Evolutionary conservation across 2,888 invertebrate genomes (phyloP), one percentile per base, ranked within the genome.

Genomic region (Julus scandinavius): DNA sequence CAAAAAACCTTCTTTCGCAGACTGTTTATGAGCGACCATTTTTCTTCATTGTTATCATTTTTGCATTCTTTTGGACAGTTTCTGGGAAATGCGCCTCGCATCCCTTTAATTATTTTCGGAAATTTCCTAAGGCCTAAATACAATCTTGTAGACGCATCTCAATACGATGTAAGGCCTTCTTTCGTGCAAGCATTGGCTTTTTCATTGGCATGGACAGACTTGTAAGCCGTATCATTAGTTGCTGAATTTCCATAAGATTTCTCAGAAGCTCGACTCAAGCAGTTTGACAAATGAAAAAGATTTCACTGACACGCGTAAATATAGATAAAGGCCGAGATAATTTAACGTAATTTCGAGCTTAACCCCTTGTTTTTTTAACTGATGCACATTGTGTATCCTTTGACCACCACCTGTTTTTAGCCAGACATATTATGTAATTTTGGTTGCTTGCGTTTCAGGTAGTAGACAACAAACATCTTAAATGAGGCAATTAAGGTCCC

Each of bases 21-120:
- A 72, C 72, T 72, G 72, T 72, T 72, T 72, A 72, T 72, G 72
- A 72, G 72, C 72, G 72, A 72, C 72, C 72, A 72, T 72, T 72
- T 72, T 72, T 72, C 72, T 72, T 72, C 72, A 72, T 72, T 72
- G 72, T 72, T 72, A 72, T 72, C 72, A 72, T 72, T 72, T 72
- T 72, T 72, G 72, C 20, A 72, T 72, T 72, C 72, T 72, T 72
- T 72, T 20, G 29, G 29, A 29, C 29, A 72, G 72, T 29, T 72
- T 72, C 72, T 72, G 72, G 72, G 72, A 72, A 72, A 29, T 72
- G 72, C 72, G 20, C 72, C 72, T 72, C 72, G 29, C 29, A 72
- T 72, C 72, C 72, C 72, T 72, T 72, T 72, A 72, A 72, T 72
- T 72, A 72, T 72, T 72, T 72, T 72, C 72, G 72, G 72, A 72